Evolutionary conservation across 2,113 vertebrate genomes (phyloP).

Genomic region (Furnarius figulus): DNA sequence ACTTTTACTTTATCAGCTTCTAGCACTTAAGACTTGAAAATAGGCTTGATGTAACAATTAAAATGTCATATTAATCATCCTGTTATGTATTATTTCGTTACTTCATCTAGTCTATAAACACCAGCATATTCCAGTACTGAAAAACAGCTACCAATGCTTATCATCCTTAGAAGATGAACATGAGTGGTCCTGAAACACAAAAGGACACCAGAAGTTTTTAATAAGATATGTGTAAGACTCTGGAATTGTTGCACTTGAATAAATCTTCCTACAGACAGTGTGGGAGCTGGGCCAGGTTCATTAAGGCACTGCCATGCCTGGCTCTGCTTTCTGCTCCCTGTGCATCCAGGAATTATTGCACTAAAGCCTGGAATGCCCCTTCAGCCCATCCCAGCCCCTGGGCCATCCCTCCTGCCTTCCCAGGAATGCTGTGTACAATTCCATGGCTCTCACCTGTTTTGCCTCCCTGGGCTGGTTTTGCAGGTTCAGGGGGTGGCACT

Average conservation of each 20-base stretch:
- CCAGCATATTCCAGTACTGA: neutral
- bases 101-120: neutral
- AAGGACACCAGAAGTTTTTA: neutral
- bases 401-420: neutral
- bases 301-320: neutral
- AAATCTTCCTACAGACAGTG: rapidly evolving
- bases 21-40: constrained; percentile 1
- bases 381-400: neutral
- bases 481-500: too few relatives aligned
- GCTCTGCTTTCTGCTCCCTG: neutral
- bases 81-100: neutral
- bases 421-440: neutral
- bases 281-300: neutral
- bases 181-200: neutral
- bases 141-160: neutral
- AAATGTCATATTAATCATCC: constrained; percentile 22
- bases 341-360: neutral
- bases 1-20: neutral
- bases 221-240: neutral
- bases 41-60: neutral
- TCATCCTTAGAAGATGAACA: neutral
- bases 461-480: neutral
- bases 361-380: neutral
- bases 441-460: neutral
- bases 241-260: neutral